phyloP scores from a whole-genome alignment of 2,113 vertebrate genomes.

The Sylvilagus bachmani region DNA sequence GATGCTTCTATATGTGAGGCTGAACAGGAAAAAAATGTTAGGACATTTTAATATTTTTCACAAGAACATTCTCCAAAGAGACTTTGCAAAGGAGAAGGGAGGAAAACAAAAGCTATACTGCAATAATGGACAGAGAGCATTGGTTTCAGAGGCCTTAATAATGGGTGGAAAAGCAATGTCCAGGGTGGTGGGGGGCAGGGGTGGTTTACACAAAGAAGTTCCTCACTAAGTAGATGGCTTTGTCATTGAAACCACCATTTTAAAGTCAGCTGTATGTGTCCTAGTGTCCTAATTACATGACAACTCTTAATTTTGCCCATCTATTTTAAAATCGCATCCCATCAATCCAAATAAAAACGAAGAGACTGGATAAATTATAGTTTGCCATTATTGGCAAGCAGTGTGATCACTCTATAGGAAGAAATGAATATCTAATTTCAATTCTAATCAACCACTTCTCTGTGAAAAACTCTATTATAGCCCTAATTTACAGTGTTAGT shows the following conservation, averaged over 20 bases:
- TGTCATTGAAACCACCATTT: neutral
- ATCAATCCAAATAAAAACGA: neutral
- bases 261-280: constrained; percentile 40
- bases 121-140: neutral
- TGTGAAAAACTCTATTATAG: neutral
- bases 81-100: neutral
- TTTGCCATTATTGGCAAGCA: neutral
- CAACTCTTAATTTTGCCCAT: constrained; percentile 39
- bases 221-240: neutral
- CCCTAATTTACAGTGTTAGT: neutral
- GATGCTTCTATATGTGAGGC: constrained; percentile 10
- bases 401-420: neutral
- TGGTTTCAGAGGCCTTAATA: neutral
- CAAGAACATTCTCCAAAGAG: constrained; percentile 6
- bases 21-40: neutral
- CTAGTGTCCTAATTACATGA: constrained; percentile 38
- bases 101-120: neutral
- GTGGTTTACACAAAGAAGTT: neutral
- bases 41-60: neutral
- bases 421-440: constrained; percentile 43
- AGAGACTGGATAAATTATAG: constrained; percentile 30
- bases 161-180: neutral
- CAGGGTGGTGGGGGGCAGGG: neutral
- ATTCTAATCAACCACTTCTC: neutral
- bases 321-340: constrained; percentile 45